Base-by-base conservation (phyloP, 2,113 vertebrate species). In the Syngnathus scovelli region DNA sequence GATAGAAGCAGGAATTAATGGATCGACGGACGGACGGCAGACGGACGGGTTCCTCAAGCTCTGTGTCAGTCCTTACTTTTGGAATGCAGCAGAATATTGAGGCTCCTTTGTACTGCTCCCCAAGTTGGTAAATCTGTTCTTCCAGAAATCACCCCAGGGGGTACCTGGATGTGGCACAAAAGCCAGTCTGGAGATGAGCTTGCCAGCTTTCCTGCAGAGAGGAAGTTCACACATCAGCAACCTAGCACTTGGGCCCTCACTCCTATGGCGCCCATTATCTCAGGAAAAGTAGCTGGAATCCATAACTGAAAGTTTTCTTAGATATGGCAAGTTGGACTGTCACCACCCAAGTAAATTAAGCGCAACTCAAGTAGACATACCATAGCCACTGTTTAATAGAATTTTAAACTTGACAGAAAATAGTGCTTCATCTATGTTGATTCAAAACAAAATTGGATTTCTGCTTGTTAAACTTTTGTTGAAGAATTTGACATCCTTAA, bases 221-320 rank as follows among this genome's bases (percentile, higher is more conserved):
- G 72, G 70, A 81, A 78, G 80, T 83, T 85, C 79, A 72, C 77
- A 89, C 83, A 88, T 85, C 68, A 84, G 82, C 69, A 82, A 77
- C 71, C 16, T 72, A 76, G 66, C 4, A 21, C 72, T 75, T 77
- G 81, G 85, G 81, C 80, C 68, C 75, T 58, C 68, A 36, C 71
- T 73, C 61, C 78, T 76, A 70, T 70, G 71, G 65, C 67, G 75
- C 84, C 86, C 80, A 83, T 90, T 87, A 89, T 76, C 86, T 70
- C 67, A 27, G 75, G 38, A 71, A 23, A 9, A 60, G 76, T 75
- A 65, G 69, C 78, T 77, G 59, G 62, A 71, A 70, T 68, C 76
- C 83, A 78, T 64, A 33, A 6, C 72, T 78, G 83, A 74, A 64
- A 72, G 66, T 52, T 51, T 70, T 66, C 55, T 44, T 33, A 69